Percentiles rank a stretch among this genome's conserved stretches.
Evolutionary conservation across 1,140 invertebrate genomes (phyloP).

Genomic region (Akabosia matsudoensis): DNA sequence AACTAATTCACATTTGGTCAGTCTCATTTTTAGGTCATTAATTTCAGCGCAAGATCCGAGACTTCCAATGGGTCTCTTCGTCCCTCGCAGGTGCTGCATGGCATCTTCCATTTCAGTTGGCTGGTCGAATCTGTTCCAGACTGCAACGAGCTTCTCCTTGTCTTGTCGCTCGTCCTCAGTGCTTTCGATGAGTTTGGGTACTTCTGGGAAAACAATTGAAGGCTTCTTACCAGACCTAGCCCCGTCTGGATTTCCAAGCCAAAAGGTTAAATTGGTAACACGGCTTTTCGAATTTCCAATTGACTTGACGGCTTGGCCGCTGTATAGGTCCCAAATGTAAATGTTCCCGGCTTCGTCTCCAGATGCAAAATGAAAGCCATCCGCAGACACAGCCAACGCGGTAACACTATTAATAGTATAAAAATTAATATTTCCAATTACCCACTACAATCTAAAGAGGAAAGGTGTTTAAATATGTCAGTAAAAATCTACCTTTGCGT

Average conservation of each 20-base stretch:
- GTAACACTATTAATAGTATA: slow-evolving; percentile 29
- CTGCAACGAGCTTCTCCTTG: slow-evolving; percentile 19
- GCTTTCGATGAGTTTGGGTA: slow-evolving; percentile 40
- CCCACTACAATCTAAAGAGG: too few species aligned
- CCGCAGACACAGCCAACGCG: slow-evolving; percentile 35
- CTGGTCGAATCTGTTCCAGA: slow-evolving; percentile 34
- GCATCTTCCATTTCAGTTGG: neutral
- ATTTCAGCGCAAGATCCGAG: slow-evolving; percentile 19
- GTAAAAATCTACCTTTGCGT: slow-evolving; percentile 25
- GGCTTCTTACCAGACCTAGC: slow-evolving; percentile 36
- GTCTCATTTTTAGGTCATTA: slow-evolving; percentile 32
- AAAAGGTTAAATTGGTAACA: slow-evolving; percentile 42
- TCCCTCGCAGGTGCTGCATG: neutral
- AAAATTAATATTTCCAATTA: neutral
- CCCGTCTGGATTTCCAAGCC: slow-evolving; percentile 40
- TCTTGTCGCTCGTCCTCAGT: slow-evolving; percentile 31
- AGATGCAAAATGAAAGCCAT: slow-evolving; percentile 35
- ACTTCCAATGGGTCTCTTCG: slow-evolving; percentile 2
- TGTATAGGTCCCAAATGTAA: slow-evolving; percentile 40
- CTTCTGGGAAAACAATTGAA: slow-evolving; percentile 39
- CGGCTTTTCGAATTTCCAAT: slow-evolving; percentile 23
- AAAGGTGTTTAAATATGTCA: neutral
- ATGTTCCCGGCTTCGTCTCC: slow-evolving; percentile 36
- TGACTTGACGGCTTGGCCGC: slow-evolving; percentile 38
- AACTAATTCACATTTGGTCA: slow-evolving; percentile 36